Evolutionary conservation across 2,797 vertebrate genomes (phyloP).

Genomic region (Vultur gryphus): DNA sequence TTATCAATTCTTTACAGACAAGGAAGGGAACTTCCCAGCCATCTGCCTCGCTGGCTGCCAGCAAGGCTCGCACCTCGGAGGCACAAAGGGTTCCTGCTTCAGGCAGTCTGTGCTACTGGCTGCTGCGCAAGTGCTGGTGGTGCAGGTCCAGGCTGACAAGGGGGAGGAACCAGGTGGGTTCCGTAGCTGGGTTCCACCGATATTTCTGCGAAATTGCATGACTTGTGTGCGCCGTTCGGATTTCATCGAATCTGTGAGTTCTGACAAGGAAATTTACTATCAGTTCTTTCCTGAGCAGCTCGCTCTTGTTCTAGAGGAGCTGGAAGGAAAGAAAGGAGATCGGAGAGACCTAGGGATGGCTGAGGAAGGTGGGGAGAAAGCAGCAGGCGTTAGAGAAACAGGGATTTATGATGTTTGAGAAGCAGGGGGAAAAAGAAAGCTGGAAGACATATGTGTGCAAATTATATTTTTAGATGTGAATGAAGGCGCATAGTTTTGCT

Average conservation of each 20-base stretch:
- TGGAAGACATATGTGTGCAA: not conserved
- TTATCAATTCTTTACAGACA: not conserved
- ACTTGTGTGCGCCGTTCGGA: accelerated
- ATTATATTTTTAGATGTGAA: not conserved
- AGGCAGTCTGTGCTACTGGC: not conserved
- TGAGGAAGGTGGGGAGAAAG: not conserved
- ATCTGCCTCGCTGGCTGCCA: not conserved
- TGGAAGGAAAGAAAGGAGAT: not conserved
- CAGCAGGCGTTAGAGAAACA: not conserved
- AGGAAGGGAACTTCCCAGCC: not conserved
- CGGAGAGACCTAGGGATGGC: not conserved
- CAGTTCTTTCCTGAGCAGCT: not conserved
- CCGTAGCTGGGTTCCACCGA: not conserved
- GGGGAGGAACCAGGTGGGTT: not conserved
- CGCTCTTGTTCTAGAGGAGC: not conserved
- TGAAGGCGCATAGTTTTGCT: not conserved
- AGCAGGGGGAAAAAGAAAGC: not conserved
- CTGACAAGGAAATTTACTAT: not conserved
- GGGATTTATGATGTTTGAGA: not conserved
- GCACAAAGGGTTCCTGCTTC: not conserved
- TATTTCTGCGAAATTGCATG: not conserved
- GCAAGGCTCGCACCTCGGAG: not conserved
- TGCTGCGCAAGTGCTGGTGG: not conserved
- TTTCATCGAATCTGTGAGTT: not conserved
- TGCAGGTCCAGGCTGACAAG: not conserved